Evolutionary conservation across 2,113 vertebrate genomes (phyloP), one percentile per base, ranked within the genome.

Genomic region (rat (Rattus norvegicus)): DNA sequence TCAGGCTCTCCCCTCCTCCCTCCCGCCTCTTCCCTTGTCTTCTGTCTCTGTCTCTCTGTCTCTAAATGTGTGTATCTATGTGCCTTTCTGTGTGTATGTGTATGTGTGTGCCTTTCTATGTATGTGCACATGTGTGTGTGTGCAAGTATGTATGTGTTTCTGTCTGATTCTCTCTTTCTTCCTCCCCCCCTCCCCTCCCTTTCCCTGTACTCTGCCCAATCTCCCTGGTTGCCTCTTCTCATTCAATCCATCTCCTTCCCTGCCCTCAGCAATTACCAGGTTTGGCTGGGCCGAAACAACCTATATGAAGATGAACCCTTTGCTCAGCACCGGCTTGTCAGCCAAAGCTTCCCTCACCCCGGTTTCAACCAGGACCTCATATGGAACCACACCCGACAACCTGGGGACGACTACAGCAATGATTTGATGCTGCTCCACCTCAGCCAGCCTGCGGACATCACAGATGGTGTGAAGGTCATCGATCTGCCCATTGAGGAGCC

Each of bases 401-500:
- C 56, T 0, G 72, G 5, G 0, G 33, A 73, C 0, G 96, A 96
- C 77, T 97, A 93, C 76, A 98, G 97, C 90, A 81, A 97, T 0
- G 97, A 98, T 88, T 1, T 98, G 77, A 96, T 97, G 97, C 92
- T 98, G 84, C 96, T 96, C 0, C 94, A 19, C 2, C 90, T 97
- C 39, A 0, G 2, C 0, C 0, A 76, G 39, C 95, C 97, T 0
- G 95, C 19, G 1, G 0, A 54, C 17, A 30, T 96, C 43, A 91
- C 95, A 0, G 54, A 56, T 0, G 0, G 28, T 0, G 91, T 97
- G 36, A 0, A 92, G 56, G 47, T 54, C 61, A 36, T 95, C 24
- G 5, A 0, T 1, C 85, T 98, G 72, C 94, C 96, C 80, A 59
- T 43, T 1, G 0, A 19, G 70, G 92, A 81, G 0, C 77, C 94